A percentile compares a stretch with the other conserved stretches of the same genome.
Conservation (phyloP, 2,113 vertebrate species). For the Irena cyanogastra region DNA sequence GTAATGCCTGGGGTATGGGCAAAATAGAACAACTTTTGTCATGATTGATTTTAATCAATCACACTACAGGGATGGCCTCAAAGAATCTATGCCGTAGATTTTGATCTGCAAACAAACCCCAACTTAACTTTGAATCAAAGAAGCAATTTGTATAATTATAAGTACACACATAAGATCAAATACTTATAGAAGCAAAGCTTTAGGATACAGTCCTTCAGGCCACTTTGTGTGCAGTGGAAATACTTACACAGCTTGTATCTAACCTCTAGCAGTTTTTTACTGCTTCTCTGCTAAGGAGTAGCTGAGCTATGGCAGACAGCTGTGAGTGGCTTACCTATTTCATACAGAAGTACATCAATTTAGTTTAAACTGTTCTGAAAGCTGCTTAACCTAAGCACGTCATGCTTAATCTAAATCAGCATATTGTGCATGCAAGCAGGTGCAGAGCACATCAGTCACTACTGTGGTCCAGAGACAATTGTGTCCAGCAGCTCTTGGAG, state of each 20-base stretch:
- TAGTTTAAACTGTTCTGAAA: background rate
- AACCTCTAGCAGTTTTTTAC: background rate
- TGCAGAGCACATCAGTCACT: background rate
- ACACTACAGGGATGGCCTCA: background rate
- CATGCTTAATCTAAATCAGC: background rate
- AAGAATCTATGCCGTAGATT: background rate
- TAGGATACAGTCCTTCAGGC: background rate
- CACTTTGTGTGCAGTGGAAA: background rate
- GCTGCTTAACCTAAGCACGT: background rate
- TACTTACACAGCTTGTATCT: background rate
- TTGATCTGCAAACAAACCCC: background rate
- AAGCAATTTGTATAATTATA: background rate
- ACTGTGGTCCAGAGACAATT: background rate
- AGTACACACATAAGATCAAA: background rate
- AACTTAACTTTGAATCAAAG: background rate
- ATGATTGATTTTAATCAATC: background rate
- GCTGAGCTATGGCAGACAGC: background rate
- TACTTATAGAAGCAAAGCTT: background rate
- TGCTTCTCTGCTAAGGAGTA: background rate
- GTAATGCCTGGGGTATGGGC: background rate
- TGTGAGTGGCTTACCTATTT: background rate
- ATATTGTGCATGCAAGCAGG: background rate
- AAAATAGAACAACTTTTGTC: background rate
- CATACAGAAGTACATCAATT: background rate
- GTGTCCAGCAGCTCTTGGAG: background rate